Evolutionary conservation across 2,888 invertebrate genomes (phyloP).

Genomic region (Stenotaenia linearis): DNA sequence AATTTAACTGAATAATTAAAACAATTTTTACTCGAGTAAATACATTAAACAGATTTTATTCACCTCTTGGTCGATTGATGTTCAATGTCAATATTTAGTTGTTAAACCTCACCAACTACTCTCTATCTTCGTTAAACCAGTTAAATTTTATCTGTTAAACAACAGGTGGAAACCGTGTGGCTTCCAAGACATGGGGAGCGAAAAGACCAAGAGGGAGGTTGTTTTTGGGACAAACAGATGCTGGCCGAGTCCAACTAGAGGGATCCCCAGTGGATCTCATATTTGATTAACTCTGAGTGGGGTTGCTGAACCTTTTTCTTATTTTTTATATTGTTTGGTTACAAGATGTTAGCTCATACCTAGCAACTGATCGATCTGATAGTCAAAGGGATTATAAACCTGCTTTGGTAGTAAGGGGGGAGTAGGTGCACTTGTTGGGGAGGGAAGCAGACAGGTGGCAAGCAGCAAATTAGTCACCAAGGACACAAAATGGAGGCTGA

Average conservation of each 20-base stretch:
- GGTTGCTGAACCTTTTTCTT: not conserved
- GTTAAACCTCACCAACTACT: too few species aligned
- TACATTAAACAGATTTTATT: too few species aligned
- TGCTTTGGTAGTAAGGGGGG: not conserved
- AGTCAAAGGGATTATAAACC: not conserved
- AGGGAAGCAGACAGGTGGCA: not conserved
- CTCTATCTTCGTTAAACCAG: too few species aligned
- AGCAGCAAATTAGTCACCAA: constrained; percentile 1
- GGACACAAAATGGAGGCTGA: not conserved
- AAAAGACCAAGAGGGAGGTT: not conserved
- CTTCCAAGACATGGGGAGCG: not conserved
- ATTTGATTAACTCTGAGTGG: not conserved
- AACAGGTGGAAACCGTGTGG: not conserved
- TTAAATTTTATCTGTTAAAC: not conserved
- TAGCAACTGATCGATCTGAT: not conserved
- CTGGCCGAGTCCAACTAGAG: not conserved
- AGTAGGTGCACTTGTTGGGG: not conserved
- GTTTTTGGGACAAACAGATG: not conserved
- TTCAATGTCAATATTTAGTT: too few species aligned
- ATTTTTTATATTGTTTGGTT: not conserved
- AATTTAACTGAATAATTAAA: too few species aligned
- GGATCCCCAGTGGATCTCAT: not conserved
- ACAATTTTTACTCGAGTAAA: too few species aligned
- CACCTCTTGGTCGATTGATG: too few species aligned
- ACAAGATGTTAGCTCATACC: not conserved